phyloP scores from a whole-genome alignment of 2,888 invertebrate species.

The Ditylenchus weischeri region DNA sequence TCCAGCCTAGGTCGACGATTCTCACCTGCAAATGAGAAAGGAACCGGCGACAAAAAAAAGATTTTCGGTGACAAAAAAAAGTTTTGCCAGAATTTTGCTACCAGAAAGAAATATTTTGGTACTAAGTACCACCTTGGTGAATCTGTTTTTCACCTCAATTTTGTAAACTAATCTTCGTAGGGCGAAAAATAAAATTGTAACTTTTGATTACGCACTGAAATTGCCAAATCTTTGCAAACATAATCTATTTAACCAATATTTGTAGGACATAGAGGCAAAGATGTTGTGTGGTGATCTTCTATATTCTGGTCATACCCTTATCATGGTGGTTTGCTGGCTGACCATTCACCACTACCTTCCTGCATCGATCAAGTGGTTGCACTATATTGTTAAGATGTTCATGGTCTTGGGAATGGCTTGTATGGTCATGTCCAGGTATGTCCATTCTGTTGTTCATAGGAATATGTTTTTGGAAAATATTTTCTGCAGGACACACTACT shows the following conservation, averaged over 20 bases:
- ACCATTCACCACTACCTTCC: constrained; percentile 38
- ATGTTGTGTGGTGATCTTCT: constrained; percentile 45
- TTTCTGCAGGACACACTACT: constrained; percentile 40
- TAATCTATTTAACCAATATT: background rate
- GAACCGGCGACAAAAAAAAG: too few relatives aligned
- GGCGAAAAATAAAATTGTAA: too few relatives aligned
- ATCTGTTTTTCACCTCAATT: too few relatives aligned
- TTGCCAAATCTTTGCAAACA: background rate
- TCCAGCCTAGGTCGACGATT: too few relatives aligned
- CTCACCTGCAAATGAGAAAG: too few relatives aligned
- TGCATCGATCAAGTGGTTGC: constrained; percentile 18
- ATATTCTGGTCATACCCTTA: constrained; percentile 41
- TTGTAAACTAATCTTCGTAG: too few relatives aligned
- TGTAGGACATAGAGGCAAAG: constrained; percentile 36
- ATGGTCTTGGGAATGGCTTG: constrained; percentile 27
- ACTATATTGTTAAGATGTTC: constrained; percentile 28
- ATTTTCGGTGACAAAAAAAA: too few relatives aligned
- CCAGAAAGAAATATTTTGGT: too few relatives aligned
- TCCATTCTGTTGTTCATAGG: background rate
- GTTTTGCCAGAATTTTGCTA: too few relatives aligned
- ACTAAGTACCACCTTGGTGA: too few relatives aligned
- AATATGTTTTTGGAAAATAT: background rate
- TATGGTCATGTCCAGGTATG: constrained; percentile 26
- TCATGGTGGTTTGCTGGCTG: constrained; percentile 38
- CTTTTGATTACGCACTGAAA: background rate